Conservation (phyloP, 35 echinoderm and acorn worm species). For the Patiria miniata region DNA sequence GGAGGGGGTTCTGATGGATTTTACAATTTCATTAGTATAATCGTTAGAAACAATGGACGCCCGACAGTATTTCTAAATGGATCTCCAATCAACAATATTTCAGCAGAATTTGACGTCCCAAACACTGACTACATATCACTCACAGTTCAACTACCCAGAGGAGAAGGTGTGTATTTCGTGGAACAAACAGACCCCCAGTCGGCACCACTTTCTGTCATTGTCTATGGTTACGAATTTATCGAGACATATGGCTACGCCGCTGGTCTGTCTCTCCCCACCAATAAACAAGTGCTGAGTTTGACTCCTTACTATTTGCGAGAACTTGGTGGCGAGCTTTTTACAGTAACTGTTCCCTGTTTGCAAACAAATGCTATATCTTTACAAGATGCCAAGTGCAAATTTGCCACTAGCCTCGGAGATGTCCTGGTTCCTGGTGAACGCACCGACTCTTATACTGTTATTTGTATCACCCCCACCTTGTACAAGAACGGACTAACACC, state of each 20-base stretch:
- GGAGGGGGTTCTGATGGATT: slow-evolving; percentile 25
- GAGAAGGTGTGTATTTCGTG: slow-evolving; percentile 66
- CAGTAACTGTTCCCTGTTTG: slow-evolving; percentile 57
- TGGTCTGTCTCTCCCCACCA: slow-evolving; percentile 55
- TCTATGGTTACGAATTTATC: slow-evolving; percentile 51
- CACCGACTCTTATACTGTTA: slow-evolving; percentile 27
- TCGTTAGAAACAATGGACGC: slow-evolving; percentile 44
- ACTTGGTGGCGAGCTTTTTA: slow-evolving; percentile 54
- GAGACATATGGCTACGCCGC: slow-evolving; percentile 73
- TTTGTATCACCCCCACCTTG: slow-evolving; percentile 47
- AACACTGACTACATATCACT: slow-evolving; percentile 48
- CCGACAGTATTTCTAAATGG: slow-evolving; percentile 37
- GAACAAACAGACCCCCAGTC: slow-evolving; percentile 33
- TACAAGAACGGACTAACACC: slow-evolving; percentile 20
- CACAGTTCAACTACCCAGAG: slow-evolving; percentile 55
- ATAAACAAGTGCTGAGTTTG: slow-evolving; percentile 49
- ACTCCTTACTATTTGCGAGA: slow-evolving; percentile 58
- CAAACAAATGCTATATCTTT: background rate
- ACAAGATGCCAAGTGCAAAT: slow-evolving; percentile 34
- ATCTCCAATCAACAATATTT: background rate
- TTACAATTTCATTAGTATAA: slow-evolving; percentile 64
- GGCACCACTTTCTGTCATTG: slow-evolving; percentile 63
- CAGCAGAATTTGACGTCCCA: slow-evolving; percentile 13
- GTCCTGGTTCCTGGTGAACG: background rate
- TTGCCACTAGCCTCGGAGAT: background rate